These are phyloP conservation scores for Ophion slaviceki DNA, from an alignment of 2,888 invertebrate species.

Conservation along the genomic window DNA sequence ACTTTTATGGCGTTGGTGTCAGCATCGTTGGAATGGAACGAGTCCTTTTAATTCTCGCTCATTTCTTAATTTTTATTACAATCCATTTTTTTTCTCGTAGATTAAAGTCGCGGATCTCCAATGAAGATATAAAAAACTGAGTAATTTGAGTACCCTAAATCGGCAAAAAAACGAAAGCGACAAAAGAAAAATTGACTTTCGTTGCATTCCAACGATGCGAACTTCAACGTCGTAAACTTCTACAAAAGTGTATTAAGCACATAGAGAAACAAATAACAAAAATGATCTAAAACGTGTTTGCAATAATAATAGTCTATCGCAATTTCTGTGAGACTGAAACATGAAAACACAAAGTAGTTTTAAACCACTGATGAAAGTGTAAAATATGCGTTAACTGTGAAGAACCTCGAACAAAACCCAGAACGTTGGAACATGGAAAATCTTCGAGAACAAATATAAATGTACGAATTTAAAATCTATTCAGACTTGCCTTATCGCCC, in stretches of 20 bases:
- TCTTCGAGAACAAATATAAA: neutral
- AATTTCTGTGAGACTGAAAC: neutral
- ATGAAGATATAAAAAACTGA: too few relatives aligned
- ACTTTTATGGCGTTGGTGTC: neutral
- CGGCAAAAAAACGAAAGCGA: too few relatives aligned
- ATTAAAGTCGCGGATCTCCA: too few relatives aligned
- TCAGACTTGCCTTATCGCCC: neutral
- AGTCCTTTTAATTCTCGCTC: too few relatives aligned
- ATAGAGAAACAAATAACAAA: neutral
- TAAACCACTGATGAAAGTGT: neutral
- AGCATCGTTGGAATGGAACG: too few relatives aligned
- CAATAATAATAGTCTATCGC: constrained; percentile 9
- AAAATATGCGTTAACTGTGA: neutral
- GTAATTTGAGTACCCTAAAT: too few relatives aligned
- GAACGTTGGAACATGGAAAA: neutral
- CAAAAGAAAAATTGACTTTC: too few relatives aligned
- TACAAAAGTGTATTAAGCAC: neutral
- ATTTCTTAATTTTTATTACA: too few relatives aligned
- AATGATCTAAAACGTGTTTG: neutral
- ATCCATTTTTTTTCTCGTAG: too few relatives aligned
- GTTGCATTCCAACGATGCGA: too few relatives aligned
- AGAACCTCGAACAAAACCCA: neutral
- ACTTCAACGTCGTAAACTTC: neutral
- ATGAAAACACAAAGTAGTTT: neutral
- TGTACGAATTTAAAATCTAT: neutral